Conservation (phyloP, 2,797 vertebrate species). For the Anguilla obscura region DNA sequence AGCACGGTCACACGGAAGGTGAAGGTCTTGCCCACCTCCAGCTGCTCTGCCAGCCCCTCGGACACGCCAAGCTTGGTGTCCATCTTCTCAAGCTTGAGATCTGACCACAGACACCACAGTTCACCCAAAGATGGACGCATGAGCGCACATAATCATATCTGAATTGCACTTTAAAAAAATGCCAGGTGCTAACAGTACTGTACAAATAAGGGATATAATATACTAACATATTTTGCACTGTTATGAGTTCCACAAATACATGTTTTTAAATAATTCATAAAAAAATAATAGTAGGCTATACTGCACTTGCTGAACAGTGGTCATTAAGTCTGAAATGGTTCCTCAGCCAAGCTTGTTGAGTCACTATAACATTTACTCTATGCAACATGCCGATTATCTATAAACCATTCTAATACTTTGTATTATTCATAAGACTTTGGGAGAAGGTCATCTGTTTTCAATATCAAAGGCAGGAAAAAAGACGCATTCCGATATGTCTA, state of each 20-base stretch:
- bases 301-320: not conserved
- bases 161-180: not conserved
- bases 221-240: not conserved
- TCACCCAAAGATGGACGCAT: not conserved
- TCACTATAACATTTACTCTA: not conserved
- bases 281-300: no score
- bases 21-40: constrained; percentile 92
- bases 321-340: not conserved
- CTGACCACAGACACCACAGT: constrained; percentile 62
- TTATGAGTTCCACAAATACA: not conserved
- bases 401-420: not conserved
- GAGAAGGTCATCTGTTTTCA: not conserved
- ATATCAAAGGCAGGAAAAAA: constrained; percentile 13
- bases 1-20: constrained; percentile 97
- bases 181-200: not conserved
- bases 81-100: constrained; percentile 82
- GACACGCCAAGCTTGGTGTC: constrained; percentile 82
- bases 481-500: constrained; percentile 40
- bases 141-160: constrained; percentile 12
- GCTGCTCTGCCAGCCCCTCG: constrained; percentile 78
- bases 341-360: not conserved
- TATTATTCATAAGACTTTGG: not conserved
- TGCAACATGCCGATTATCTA: not conserved
- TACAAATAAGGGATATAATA: not conserved
- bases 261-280: not conserved